Base-by-base conservation (phyloP, 2,797 vertebrate genomes). In the Allobates femoralis region DNA sequence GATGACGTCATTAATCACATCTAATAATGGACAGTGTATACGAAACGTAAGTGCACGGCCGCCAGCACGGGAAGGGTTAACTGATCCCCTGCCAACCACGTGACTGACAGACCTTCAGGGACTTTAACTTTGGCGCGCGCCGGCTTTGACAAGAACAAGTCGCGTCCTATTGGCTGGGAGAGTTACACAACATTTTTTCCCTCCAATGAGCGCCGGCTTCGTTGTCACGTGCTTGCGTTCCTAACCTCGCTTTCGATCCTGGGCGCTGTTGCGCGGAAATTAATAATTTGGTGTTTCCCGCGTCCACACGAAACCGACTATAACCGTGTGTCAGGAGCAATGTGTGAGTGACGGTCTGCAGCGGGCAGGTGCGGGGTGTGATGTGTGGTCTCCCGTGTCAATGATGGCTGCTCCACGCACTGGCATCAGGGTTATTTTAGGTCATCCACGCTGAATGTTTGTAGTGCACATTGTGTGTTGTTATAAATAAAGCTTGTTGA, bases 1-100 rank as follows among this genome's bases (percentile, higher is more conserved):
- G 12, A 23, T 41, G 19, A 26, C 23, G 41, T 50, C 21, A 18
- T 12, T 53, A 15, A 10, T 53, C 41, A 46, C 41, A 46, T 46
- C 11, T 46, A 46, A 46, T 53, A 15, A 53, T 53, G 51, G 16
- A 53, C 3, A 73, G 3, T 73, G 34, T 73, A 37, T 73, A 7
- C 4, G 21, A 73, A 2, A 26, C 12, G n/a, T 64, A 73, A 12
- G 3, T 11, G 16, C n/a, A n/a, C n/a, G n/a, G n/a, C n/a, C 55
- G 19, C 55, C 10, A 66, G 34, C 14, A 69, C 23, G 6, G 8
- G 23, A 34, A 0, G 15, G 26, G 41, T 30, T 67, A 30, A 46
- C 53, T 23, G 81, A 0, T 41, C 60, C 69, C 83, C 83, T 75
- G 83, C 83, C 83, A 56, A 51, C 55, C 83, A 85, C 41, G 56